Base-by-base conservation (phyloP, 2,113 vertebrate species). In the Globicephala melas region DNA sequence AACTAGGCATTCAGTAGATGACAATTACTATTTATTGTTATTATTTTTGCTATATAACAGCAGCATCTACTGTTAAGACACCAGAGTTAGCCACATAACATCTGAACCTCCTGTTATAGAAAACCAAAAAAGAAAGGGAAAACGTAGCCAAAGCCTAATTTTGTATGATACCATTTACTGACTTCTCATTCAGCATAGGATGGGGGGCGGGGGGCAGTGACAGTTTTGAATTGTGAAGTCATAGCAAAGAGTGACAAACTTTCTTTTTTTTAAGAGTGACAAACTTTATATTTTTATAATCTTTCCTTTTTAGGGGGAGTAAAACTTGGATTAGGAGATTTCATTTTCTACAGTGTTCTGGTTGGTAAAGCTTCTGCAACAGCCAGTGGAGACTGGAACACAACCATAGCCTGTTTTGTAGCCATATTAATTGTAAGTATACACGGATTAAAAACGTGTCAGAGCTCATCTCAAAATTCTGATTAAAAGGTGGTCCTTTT, bases 271-370 rank as follows among this genome's bases (percentile, higher is more conserved):
- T 21, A 74, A 96, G 36, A 95, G 58, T 95, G 70, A 86, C 93
- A 82, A 47, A 50, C 63, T 53, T 83, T 95, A 80, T 53, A 36
- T 67, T 95, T 67, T 95, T 31, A 58, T 65, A 10, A 58, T 98
- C 25, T 97, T 98, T 97, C 98, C 82, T 97, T 96, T 97, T 76
- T 98, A 99, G 99, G 99, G 97, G 99, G 99, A 92, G 99, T 99
- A 77, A 99, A 99, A 89, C 99, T 99, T 6, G 99, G 99, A 63
- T 98, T 99, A 50, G 99, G 99, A 97, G 99, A 99, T 98, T 99
- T 99, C 98, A 99, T 99, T 98, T 99, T 99, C 99, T 99, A 99
- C 98, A 99, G 99, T 97, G 99, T 99, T 98, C 98, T 99, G 92
- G 99, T 99, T 97, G 99, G 99, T 84, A 99, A 99, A 98, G 99